These are phyloP conservation scores for Drosophila auraria DNA, from an alignment of 1,140 invertebrate species.

Conservation along the genomic window DNA sequence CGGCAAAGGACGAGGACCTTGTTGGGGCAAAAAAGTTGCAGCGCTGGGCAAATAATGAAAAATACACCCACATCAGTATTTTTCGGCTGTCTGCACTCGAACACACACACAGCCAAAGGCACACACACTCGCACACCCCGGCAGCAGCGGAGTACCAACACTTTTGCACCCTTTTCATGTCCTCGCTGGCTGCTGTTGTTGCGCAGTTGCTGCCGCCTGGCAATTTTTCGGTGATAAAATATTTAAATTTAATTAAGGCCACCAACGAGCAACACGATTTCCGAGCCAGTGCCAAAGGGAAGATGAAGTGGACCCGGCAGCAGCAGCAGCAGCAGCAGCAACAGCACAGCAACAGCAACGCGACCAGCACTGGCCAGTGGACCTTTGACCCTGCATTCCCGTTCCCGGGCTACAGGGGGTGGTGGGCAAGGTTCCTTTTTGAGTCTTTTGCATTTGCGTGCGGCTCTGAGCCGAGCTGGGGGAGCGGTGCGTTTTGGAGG, in stretches of 20 bases:
- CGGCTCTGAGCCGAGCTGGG: constrained; percentile 15
- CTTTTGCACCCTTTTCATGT: constrained; percentile 76
- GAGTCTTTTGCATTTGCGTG: constrained; percentile 59
- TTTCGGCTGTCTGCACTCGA: constrained; percentile 78
- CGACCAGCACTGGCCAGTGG: constrained; percentile 8
- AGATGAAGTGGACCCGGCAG: constrained; percentile 46
- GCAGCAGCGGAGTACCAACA: constrained; percentile 38
- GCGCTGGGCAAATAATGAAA: constrained; percentile 81
- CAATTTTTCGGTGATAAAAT: constrained; percentile 85
- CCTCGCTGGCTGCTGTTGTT: constrained; percentile 51
- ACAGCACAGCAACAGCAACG: neutral
- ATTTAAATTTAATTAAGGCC: constrained; percentile 85
- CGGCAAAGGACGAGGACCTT: constrained; percentile 48
- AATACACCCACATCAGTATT: constrained; percentile 83
- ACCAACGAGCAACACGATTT: constrained; percentile 83
- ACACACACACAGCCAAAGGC: constrained; percentile 34
- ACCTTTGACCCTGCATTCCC: constrained; percentile 56
- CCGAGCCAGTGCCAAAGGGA: constrained; percentile 70
- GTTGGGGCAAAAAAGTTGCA: constrained; percentile 67
- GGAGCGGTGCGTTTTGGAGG: constrained; percentile 60
- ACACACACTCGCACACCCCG: constrained; percentile 5
- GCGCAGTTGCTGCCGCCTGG: constrained; percentile 76
- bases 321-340: constrained; percentile 1
- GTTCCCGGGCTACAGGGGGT: constrained; percentile 17
- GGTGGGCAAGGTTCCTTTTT: constrained; percentile 18